These are phyloP conservation scores for Erebia palarica DNA, from an alignment of 2,888 invertebrate genomes.

Conservation along the genomic window DNA sequence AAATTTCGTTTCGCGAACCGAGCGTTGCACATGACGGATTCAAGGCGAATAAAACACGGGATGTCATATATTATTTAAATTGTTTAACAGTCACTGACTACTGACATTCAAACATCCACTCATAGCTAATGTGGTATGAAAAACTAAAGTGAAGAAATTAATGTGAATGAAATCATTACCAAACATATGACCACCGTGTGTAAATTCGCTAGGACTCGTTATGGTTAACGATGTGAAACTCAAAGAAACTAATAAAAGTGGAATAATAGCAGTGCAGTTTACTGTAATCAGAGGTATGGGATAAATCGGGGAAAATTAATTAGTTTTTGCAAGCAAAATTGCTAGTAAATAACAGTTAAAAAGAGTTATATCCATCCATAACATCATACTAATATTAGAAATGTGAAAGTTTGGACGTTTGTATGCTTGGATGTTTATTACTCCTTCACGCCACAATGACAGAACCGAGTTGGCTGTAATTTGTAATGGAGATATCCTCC, in stretches of 20 bases:
- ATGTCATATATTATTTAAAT: constrained; percentile 82
- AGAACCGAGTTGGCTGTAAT: too few species aligned
- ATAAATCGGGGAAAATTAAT: neutral
- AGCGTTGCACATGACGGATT: constrained; percentile 83
- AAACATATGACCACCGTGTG: constrained; percentile 83
- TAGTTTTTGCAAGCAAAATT: constrained; percentile 32
- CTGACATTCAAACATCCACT: constrained; percentile 78
- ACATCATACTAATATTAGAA: neutral
- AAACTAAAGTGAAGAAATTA: constrained; percentile 75
- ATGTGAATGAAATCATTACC: constrained; percentile 72
- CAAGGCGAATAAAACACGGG: constrained; percentile 83
- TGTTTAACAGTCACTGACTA: constrained; percentile 76
- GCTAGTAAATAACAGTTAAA: constrained; percentile 20
- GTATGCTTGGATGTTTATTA: too few species aligned
- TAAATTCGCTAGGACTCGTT: constrained; percentile 80
- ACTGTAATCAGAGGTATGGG: neutral
- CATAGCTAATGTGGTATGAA: constrained; percentile 71
- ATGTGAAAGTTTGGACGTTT: neutral
- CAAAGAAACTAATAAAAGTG: constrained; percentile 48
- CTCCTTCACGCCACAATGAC: too few species aligned
- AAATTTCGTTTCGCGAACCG: constrained; percentile 60
- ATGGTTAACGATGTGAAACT: constrained; percentile 52
- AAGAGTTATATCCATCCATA: neutral
- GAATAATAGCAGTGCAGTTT: constrained; percentile 46
- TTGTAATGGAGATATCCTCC: too few species aligned